A percentile compares a stretch with the other conserved stretches of the same genome.
These are phyloP conservation scores for Sebastiscus albofasciatus DNA, from an alignment of 2,797 vertebrate genomes.

Conservation along the genomic window DNA sequence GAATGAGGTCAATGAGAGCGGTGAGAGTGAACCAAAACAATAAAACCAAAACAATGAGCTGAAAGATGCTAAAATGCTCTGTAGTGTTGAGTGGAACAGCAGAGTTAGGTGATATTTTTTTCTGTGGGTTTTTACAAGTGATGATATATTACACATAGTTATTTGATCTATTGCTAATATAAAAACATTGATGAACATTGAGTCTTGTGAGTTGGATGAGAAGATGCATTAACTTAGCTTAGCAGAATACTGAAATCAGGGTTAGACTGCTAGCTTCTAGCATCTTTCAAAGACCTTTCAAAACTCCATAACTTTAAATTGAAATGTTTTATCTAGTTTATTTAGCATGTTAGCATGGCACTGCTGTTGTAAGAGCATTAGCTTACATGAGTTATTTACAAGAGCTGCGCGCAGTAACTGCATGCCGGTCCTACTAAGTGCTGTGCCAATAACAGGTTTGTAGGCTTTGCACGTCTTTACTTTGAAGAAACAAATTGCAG, in stretches of 20 bases:
- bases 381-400: not conserved
- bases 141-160: no score
- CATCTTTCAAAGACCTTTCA: not conserved
- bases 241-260: not conserved
- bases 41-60: not conserved
- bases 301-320: not conserved
- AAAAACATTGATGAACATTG: no score
- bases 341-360: not conserved
- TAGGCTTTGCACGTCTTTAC: not conserved
- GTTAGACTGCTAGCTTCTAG: not conserved
- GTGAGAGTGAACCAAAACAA: no score
- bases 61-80: no score
- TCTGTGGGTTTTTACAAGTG: no score
- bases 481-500: not conserved
- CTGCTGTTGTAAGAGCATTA: not conserved
- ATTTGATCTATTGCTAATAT: no score
- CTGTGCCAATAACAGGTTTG: not conserved
- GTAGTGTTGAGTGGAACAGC: no score
- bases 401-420: not conserved
- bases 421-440: not conserved
- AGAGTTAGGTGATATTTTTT: no score
- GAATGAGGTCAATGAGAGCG: no score
- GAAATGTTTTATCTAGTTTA: not conserved
- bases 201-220: not conserved
- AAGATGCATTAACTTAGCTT: not conserved